Percentiles rank a stretch among this genome's conserved stretches.
These are phyloP conservation scores for Petromus typicus DNA, from an alignment of 2,113 vertebrate genomes.

Conservation along the genomic window DNA sequence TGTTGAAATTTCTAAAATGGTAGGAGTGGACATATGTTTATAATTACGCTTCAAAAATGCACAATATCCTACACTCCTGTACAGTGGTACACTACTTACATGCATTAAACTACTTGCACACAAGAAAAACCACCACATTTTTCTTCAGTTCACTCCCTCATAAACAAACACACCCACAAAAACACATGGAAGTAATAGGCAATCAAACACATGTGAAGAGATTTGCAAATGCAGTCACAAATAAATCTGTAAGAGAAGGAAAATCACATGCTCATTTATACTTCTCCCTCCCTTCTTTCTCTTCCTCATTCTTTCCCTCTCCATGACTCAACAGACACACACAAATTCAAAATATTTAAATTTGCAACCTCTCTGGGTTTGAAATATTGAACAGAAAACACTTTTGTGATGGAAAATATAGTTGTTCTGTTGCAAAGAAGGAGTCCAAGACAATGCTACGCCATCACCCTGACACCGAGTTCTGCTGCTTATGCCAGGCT, in stretches of 20 bases:
- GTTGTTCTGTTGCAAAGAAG: not conserved
- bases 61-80: not conserved
- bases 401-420: not conserved
- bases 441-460: not conserved
- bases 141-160: constrained; percentile 47
- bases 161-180: constrained; percentile 67
- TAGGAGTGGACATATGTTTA: not conserved
- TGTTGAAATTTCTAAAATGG: constrained; percentile 37
- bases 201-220: constrained; percentile 33
- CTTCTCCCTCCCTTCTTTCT: not conserved
- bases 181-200: constrained; percentile 69
- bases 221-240: constrained; percentile 50
- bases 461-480: not conserved
- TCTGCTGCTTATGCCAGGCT: not conserved
- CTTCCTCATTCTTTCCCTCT: fast-evolving
- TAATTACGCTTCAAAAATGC: constrained; percentile 36
- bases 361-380: not conserved
- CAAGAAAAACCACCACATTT: constrained; percentile 55
- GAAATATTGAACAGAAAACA: constrained; percentile 8
- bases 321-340: not conserved
- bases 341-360: not conserved
- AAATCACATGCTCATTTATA: constrained; percentile 23
- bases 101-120: constrained; percentile 11
- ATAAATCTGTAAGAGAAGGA: constrained; percentile 47
- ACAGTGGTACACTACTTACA: not conserved